Conservation (phyloP, 2,888 invertebrate species). For the Caenorhabditis sp. region DNA sequence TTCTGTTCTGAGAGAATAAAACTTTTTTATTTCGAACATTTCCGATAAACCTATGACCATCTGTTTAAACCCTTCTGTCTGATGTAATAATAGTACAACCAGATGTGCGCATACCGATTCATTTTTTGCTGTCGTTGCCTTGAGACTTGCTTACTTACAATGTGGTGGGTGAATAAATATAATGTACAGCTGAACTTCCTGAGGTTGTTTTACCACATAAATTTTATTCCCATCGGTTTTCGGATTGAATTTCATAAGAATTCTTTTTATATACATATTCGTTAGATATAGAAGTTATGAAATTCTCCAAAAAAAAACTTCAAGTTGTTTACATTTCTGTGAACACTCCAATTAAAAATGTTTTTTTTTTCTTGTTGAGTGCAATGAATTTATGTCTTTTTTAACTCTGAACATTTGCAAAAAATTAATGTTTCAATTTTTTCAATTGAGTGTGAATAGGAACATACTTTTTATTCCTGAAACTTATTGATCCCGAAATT, state of each 20-base stretch:
- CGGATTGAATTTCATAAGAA: neutral
- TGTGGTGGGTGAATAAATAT: neutral
- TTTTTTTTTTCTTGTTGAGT: no score
- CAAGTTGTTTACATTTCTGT: no score
- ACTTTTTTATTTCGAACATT: neutral
- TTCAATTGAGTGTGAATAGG: no score
- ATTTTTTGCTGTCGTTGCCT: neutral
- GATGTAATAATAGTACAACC: neutral
- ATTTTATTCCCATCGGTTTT: neutral
- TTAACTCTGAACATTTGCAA: no score
- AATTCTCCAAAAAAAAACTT: no score
- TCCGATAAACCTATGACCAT: neutral
- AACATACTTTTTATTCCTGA: no score
- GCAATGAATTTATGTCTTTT: no score
- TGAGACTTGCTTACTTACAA: neutral
- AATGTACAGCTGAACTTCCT: neutral
- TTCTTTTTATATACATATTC: neutral
- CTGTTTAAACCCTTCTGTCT: neutral
- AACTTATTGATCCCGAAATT: no score
- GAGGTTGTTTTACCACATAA: neutral
- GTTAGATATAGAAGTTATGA: no score
- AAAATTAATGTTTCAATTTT: no score
- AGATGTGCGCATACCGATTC: neutral
- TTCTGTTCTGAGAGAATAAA: neutral
- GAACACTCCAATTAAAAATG: no score